phyloP scores from a whole-genome alignment of 2,797 vertebrate species.

The Spizella passerina region DNA sequence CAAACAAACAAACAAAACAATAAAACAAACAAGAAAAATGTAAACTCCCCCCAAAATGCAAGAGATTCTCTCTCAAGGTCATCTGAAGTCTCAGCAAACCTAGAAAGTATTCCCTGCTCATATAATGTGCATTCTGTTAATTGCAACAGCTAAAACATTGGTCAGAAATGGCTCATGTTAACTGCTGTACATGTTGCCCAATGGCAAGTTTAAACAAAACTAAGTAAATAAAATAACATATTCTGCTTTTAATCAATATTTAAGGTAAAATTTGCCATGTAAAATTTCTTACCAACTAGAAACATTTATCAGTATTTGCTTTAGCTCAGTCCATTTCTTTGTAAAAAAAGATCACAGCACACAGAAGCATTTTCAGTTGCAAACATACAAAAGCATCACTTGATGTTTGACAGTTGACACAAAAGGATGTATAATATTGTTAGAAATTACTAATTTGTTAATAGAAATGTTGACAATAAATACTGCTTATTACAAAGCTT shows the following conservation, averaged over 20 bases:
- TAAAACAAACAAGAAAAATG: not conserved
- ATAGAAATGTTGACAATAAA: not conserved
- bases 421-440: not conserved
- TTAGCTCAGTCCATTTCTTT: not conserved
- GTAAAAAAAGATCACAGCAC: not conserved
- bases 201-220: not conserved
- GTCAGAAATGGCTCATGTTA: not conserved
- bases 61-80: not conserved
- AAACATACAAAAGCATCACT: not conserved
- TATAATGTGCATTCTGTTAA: not conserved
- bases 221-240: not conserved
- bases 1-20: not conserved
- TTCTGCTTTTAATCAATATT: not conserved
- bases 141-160: not conserved
- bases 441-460: not conserved
- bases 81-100: not conserved
- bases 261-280: not conserved
- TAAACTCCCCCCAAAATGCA: accelerated
- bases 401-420: not conserved
- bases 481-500: not conserved
- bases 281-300: not conserved
- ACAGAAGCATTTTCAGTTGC: not conserved
- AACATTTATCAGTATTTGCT: not conserved
- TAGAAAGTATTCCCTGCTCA: not conserved
- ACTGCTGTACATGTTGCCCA: not conserved